A percentile compares a stretch with the other conserved stretches of the same genome.
Conservation (phyloP, 1,140 invertebrate species). For the Drosophila tani region DNA sequence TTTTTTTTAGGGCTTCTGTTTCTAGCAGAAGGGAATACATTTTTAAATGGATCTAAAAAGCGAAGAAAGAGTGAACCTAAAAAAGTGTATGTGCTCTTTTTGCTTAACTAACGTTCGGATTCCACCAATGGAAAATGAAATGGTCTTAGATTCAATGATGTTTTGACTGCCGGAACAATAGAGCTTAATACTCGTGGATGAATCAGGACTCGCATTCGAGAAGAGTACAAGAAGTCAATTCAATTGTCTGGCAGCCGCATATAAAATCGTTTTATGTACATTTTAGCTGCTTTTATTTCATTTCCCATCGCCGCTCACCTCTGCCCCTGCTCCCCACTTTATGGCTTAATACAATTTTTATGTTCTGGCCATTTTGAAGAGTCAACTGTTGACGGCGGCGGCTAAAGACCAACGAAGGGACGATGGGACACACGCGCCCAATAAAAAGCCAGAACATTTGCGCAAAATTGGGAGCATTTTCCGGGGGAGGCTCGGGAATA, state of each 20-base stretch:
- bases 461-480: slow-evolving; percentile 38
- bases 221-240: slow-evolving; percentile 63
- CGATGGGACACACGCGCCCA: slow-evolving; percentile 26
- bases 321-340: slow-evolving; percentile 45
- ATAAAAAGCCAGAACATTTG: slow-evolving; percentile 52
- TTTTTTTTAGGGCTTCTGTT: background rate
- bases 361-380: slow-evolving; percentile 69
- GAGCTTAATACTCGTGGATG: slow-evolving; percentile 35
- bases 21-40: background rate
- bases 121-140: slow-evolving; percentile 13
- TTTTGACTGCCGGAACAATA: slow-evolving; percentile 37
- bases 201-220: slow-evolving; percentile 40
- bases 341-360: slow-evolving; percentile 82
- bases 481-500: slow-evolving; percentile 13
- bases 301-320: background rate
- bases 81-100: slow-evolving; percentile 7
- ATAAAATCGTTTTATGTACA: slow-evolving; percentile 56
- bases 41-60: background rate
- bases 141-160: slow-evolving; percentile 25
- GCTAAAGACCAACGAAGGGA: slow-evolving; percentile 18
- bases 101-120: background rate
- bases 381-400: slow-evolving; percentile 34
- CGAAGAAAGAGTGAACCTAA: background rate
- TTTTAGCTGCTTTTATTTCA: slow-evolving; percentile 38
- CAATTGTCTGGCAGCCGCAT: slow-evolving; percentile 71